Evolutionary conservation across 2,113 vertebrate genomes (phyloP).

Genomic region (Rattus rattus): DNA sequence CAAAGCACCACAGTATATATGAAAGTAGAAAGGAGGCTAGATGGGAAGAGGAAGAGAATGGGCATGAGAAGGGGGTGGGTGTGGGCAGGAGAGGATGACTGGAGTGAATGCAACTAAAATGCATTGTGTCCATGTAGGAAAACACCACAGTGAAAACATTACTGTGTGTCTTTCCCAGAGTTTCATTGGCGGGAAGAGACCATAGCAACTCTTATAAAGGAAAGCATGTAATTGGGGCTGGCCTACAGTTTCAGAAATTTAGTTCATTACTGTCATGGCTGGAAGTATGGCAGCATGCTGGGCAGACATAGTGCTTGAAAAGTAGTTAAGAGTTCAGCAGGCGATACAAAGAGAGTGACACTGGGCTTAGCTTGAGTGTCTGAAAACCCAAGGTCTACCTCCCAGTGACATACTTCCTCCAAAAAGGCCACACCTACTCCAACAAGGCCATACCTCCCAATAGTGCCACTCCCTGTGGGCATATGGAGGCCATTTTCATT

Average conservation of each 20-base stretch:
- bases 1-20: neutral
- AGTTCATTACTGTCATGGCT: neutral
- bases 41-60: neutral
- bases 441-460: neutral
- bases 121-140: neutral
- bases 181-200: neutral
- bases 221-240: neutral
- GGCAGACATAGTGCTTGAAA: neutral
- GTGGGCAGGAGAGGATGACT: too few relatives aligned
- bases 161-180: neutral
- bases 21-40: neutral
- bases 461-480: neutral
- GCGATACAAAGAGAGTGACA: neutral
- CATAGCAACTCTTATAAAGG: neutral
- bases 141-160: neutral
- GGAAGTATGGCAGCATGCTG: neutral
- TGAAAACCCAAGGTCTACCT: neutral
- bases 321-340: neutral
- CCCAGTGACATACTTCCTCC: neutral
- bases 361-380: neutral
- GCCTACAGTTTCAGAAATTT: neutral
- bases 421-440: neutral
- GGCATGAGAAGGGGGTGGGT: too few relatives aligned
- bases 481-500: neutral
- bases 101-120: neutral